phyloP scores from a whole-genome alignment of 2,888 invertebrate species.

The Mactromeris polynyma region DNA sequence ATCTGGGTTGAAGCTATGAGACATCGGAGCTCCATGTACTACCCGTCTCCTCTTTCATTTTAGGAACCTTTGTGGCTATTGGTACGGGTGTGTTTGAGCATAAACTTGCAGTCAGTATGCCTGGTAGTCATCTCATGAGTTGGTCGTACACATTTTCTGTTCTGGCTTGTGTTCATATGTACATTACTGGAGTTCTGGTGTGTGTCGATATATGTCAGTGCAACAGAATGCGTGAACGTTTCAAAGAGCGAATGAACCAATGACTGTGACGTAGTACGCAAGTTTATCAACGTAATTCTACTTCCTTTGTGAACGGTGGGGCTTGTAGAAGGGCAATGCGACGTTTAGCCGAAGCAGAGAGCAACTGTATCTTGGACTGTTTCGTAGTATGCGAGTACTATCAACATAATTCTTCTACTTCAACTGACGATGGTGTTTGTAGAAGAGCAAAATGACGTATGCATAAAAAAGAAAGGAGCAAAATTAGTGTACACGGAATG shows the following conservation, averaged over 20 bases:
- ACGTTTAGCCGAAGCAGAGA: too few relatives aligned
- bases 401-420: too few relatives aligned
- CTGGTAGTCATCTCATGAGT: background rate
- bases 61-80: constrained; percentile 52
- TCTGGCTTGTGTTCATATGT: constrained; percentile 41
- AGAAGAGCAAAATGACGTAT: too few relatives aligned
- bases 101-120: background rate
- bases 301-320: too few relatives aligned
- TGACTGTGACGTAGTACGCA: background rate
- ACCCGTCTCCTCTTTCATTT: constrained; percentile 25
- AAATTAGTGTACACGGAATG: too few relatives aligned
- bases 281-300: background rate
- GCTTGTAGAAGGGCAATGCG: too few relatives aligned
- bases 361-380: too few relatives aligned
- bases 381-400: too few relatives aligned
- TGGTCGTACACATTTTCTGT: constrained; percentile 45
- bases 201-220: constrained; percentile 20
- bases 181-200: constrained; percentile 28
- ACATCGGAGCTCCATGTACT: background rate
- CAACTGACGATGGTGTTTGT: too few relatives aligned
- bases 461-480: too few relatives aligned
- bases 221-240: background rate
- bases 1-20: background rate
- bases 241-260: background rate
- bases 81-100: constrained; percentile 42